phyloP scores from a whole-genome alignment of 2,113 vertebrate species.

The Dipodomys stephensi region DNA sequence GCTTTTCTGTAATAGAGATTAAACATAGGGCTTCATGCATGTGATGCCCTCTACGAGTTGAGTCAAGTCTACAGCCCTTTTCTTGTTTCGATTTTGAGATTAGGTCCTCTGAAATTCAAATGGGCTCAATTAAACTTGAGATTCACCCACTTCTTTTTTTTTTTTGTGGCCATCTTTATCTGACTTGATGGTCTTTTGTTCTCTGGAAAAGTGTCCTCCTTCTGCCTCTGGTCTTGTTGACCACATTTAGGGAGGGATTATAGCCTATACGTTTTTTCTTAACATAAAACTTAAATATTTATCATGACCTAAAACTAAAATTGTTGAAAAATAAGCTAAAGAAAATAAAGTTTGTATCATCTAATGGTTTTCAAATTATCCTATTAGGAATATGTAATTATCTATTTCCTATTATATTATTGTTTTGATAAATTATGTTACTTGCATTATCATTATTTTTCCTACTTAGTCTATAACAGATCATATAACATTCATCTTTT shows the following conservation, averaged over 20 bases:
- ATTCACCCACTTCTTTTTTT: no score
- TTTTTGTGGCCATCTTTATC: no score
- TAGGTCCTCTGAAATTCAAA: no score
- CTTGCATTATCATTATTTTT: neutral
- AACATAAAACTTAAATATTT: slow-evolving; percentile 1
- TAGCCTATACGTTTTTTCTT: neutral
- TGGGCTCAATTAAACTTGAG: no score
- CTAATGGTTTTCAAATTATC: neutral
- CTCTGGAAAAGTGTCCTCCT: no score
- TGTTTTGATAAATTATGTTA: slow-evolving; percentile 26
- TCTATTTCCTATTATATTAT: slow-evolving; percentile 4
- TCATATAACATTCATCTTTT: neutral
- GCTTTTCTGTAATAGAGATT: no score
- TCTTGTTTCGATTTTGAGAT: no score
- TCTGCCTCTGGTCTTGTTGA: neutral
- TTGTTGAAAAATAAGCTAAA: neutral
- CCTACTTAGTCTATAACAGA: slow-evolving; percentile 7
- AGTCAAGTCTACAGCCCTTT: no score
- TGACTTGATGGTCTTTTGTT: no score
- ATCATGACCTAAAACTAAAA: neutral
- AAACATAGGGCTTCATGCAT: no score
- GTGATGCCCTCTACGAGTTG: no score
- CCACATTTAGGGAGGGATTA: neutral
- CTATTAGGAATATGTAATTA: neutral
- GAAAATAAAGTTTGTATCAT: neutral